Evolutionary conservation across 53 echinoderm and acorn worm species (phyloP), one percentile per base, ranked within the genome.

Genomic region (Henricia sp.): DNA sequence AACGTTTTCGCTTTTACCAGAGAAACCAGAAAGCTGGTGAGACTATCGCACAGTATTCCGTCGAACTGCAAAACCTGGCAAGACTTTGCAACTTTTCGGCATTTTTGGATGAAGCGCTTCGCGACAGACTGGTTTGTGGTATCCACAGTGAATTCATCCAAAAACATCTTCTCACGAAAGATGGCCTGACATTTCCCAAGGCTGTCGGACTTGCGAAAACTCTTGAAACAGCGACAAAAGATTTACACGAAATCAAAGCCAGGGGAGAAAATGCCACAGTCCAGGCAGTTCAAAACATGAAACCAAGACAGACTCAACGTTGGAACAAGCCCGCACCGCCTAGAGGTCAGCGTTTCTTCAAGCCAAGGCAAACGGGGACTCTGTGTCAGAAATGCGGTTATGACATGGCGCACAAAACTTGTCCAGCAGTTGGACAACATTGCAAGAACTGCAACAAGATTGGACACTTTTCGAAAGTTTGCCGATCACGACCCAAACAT

Each of bases 351-450:
- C n/a, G n/a, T n/a, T n/a, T n/a, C n/a, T n/a, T n/a, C n/a, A 12
- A 58, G 25, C 25, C 3, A 27, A 13, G 58, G 58, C 25, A 58
- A 58, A 2, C 58, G 29, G 25, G n/a, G n/a, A n/a, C n/a, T n/a
- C n/a, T n/a, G 72, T 72, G 44, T 70, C 46, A 13, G 34, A 33
- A 52, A 33, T 72, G 72, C 44, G 52, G 52, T 20, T 52, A 52
- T 33, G 72, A 72, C 37, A 24, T 52, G 4, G 52, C 32, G 50
- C 35, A 72, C 35, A 13, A 43, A n/a, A 33, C 32, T 52, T 89
- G 84, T 57, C 84, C 76, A 19, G 89, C 89, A 19, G 50, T 52
- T 36, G 89, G 89, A 21, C 72, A 89, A 68, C 50, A 52, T n/a
- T 89, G 89, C 36, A 72, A 73, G 3, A 63, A 50, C 52, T 89